Conservation (phyloP, 2,113 vertebrate genomes). For the Azemiops feae region DNA sequence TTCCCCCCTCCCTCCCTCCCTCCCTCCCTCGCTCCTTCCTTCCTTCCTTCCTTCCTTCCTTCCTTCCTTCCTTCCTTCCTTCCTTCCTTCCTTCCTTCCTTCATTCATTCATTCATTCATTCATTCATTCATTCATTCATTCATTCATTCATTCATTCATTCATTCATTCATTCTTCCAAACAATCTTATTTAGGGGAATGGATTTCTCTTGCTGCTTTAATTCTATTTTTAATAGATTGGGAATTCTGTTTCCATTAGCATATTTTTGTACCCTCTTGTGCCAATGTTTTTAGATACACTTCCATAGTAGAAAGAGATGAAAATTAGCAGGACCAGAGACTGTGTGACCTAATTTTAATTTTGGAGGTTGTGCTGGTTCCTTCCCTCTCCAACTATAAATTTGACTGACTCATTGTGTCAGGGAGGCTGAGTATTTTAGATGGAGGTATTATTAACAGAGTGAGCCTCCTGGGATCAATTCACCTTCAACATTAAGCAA, state of each 20-base stretch:
- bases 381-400: background rate
- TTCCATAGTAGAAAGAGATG: conserved; percentile 9
- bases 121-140: too few species aligned
- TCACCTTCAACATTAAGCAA: conserved; percentile 2
- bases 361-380: background rate
- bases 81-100: background rate
- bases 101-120: too few species aligned
- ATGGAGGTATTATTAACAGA: conserved; percentile 19
- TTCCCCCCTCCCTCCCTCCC: too few species aligned
- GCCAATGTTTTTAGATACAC: conserved; percentile 12
- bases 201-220: conserved; percentile 14
- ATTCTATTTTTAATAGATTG: conserved; percentile 14
- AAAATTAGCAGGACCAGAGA: conserved; percentile 15
- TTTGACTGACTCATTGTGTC: conserved; percentile 5
- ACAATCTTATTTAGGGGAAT: background rate
- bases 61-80: background rate
- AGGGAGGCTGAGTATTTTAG: background rate
- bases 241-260: conserved; percentile 24
- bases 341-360: conserved; percentile 1
- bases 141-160: too few species aligned
- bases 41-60: too few species aligned
- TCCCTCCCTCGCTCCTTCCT: too few species aligned
- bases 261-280: background rate
- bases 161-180: too few species aligned
- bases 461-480: background rate